Conservation (phyloP, 2,113 vertebrate genomes). For the Silurus meridionalis region DNA sequence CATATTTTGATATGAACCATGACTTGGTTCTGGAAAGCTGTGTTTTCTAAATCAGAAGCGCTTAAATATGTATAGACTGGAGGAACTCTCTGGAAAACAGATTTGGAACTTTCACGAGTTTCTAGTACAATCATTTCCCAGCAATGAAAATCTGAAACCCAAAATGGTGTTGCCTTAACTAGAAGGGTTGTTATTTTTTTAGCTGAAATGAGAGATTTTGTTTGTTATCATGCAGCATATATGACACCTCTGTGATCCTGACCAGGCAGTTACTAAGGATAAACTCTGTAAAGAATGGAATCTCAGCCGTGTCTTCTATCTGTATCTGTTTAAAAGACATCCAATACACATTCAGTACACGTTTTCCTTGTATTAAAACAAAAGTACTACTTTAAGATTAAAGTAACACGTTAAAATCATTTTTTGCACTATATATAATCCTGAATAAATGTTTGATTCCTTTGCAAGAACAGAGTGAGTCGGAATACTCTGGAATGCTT, state of each 20-base stretch:
- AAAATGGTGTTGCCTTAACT: not conserved
- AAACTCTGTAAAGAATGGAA: not conserved
- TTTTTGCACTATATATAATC: not conserved
- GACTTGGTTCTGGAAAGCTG: not conserved
- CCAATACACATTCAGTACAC: not conserved
- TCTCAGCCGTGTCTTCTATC: not conserved
- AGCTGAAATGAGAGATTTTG: not conserved
- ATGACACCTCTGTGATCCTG: not conserved
- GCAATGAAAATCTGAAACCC: not conserved
- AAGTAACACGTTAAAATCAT: not conserved
- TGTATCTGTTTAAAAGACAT: not conserved
- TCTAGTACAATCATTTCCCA: not conserved
- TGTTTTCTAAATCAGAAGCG: not conserved
- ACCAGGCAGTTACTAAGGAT: not conserved
- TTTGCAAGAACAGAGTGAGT: not conserved
- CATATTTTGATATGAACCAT: not conserved
- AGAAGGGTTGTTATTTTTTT: not conserved
- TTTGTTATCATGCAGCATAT: not conserved
- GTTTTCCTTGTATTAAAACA: not conserved
- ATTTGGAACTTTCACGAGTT: not conserved
- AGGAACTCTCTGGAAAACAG: not conserved
- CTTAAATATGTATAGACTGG: not conserved
- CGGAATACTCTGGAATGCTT: not conserved
- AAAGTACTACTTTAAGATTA: not conserved
- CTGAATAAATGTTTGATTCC: not conserved